phyloP scores from a whole-genome alignment of 1,140 invertebrate species.

The Penaeus chinensis region DNA sequence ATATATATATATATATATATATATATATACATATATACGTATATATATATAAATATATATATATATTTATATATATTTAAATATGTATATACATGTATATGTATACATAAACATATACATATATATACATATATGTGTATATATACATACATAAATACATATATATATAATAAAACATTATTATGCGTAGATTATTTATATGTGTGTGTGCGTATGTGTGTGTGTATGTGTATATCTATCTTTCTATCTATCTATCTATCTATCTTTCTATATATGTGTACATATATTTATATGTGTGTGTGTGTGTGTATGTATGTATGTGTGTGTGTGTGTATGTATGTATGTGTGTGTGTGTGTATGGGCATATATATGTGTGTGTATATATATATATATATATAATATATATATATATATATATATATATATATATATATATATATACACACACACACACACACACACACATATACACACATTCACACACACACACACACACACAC shows the following conservation, averaged over 20 bases:
- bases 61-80: neutral
- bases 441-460: neutral
- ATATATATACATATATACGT: neutral
- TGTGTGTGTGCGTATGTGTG: neutral
- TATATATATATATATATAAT: too few relatives aligned
- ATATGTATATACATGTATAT: too few relatives aligned
- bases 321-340: slow-evolving; percentile 1
- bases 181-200: neutral
- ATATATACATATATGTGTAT: neutral
- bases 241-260: slow-evolving; percentile 9
- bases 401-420: neutral
- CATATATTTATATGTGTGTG: neutral
- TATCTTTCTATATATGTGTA: slow-evolving; percentile 4
- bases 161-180: neutral
- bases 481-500: too few relatives aligned
- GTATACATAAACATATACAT: neutral
- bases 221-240: neutral
- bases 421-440: neutral
- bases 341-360: slow-evolving; percentile 26
- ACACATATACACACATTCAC: neutral
- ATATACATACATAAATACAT: neutral
- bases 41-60: neutral
- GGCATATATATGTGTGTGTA: too few relatives aligned
- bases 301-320: slow-evolving; percentile 30
- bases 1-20: neutral